Conservation (phyloP, 2,797 vertebrate genomes). For the Mycteria americana region DNA sequence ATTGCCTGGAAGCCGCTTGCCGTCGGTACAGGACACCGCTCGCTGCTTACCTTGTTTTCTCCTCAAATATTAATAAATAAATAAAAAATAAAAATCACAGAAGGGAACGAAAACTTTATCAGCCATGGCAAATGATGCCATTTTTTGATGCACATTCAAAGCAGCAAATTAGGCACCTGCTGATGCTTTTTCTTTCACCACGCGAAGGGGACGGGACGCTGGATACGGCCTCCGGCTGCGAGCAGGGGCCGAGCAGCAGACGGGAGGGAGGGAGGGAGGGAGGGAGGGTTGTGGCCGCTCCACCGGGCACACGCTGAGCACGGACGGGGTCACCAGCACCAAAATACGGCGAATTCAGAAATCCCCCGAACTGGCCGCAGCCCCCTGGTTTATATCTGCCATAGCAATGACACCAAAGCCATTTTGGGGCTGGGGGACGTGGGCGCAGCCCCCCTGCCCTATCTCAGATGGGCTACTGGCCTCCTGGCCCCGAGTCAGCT, state of each 20-base stretch:
- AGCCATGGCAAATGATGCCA: not conserved
- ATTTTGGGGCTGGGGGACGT: accelerated
- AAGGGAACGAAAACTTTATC: not conserved
- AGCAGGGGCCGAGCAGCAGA: not conserved
- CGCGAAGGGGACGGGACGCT: not conserved
- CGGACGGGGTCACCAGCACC: accelerated
- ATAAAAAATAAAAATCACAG: not conserved
- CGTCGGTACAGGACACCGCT: not conserved
- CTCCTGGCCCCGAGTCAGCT: not conserved
- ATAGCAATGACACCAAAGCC: not conserved
- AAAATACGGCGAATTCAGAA: not conserved
- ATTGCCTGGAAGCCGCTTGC: not conserved
- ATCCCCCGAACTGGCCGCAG: not conserved
- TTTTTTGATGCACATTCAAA: not conserved
- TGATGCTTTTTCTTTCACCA: not conserved
- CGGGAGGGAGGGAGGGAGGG: too few relatives aligned
- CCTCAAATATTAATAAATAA: not conserved
- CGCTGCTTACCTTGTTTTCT: not conserved
- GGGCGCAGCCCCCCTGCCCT: not conserved
- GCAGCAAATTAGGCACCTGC: not conserved
- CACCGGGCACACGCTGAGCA: accelerated
- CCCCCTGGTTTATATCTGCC: not conserved
- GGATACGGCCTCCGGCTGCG: not conserved
- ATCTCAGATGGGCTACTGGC: accelerated
- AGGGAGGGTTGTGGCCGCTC: not conserved